phyloP scores from a whole-genome alignment of 2,888 invertebrate species.

The Biston betularia region DNA sequence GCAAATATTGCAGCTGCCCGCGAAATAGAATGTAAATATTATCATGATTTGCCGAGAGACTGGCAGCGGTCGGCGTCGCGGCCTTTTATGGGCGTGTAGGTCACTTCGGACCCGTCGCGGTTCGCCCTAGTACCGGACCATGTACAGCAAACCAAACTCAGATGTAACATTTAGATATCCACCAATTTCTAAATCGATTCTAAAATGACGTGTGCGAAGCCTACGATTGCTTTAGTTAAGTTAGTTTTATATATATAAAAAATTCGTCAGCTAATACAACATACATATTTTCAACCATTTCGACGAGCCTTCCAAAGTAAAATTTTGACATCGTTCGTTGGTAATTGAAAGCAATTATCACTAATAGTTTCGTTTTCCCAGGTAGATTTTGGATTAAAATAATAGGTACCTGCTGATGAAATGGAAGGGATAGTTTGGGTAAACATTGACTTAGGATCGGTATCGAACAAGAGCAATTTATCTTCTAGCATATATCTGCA shows the following conservation, averaged over 20 bases:
- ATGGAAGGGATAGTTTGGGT: not conserved
- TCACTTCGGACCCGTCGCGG: conserved; percentile 59
- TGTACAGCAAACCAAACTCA: conserved; percentile 56
- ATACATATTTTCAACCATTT: not conserved
- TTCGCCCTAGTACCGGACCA: conserved; percentile 59
- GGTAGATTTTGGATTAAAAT: not conserved
- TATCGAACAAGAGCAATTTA: conserved; percentile 1
- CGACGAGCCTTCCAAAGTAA: not conserved
- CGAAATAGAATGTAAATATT: conserved; percentile 71
- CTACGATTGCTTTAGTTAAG: conserved; percentile 11
- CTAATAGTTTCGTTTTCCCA: not conserved
- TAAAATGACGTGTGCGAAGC: conserved; percentile 27
- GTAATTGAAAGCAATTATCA: not conserved
- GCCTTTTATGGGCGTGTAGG: conserved; percentile 73
- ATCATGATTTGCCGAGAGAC: conserved; percentile 69
- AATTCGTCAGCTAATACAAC: too few relatives aligned
- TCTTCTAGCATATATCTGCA: not conserved
- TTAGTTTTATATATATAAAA: too few relatives aligned
- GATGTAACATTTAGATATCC: conserved; percentile 48
- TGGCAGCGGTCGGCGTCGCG: conserved; percentile 64
- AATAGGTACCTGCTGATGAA: not conserved
- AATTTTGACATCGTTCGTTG: not conserved
- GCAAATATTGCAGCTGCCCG: conserved; percentile 59
- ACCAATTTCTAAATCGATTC: conserved; percentile 40
- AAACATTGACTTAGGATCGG: conserved; percentile 24